Evolutionary conservation across 1,140 invertebrate species (phyloP).

Genomic region (Belonocnema kinseyi): DNA sequence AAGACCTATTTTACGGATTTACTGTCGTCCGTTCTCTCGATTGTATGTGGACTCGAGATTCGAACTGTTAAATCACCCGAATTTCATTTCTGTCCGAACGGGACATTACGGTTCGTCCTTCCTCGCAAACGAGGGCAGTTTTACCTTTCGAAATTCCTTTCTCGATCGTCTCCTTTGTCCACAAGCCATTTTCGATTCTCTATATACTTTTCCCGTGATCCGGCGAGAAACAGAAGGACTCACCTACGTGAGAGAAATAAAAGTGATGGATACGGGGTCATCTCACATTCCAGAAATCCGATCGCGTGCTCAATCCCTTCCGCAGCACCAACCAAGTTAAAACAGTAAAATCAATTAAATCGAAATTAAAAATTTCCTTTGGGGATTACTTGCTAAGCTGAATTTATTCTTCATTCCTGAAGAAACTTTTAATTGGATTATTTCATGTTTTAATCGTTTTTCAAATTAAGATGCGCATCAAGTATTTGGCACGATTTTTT

Average conservation of each 20-base stretch:
- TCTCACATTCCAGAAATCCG: not conserved
- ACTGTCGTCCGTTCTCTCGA: slow-evolving; percentile 53
- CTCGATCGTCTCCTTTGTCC: slow-evolving; percentile 45
- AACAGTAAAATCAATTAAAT: too few species aligned
- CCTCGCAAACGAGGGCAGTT: slow-evolving; percentile 53
- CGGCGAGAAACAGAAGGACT: slow-evolving; percentile 9
- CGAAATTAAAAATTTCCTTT: too few species aligned
- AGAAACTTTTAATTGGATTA: too few species aligned
- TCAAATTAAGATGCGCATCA: too few species aligned
- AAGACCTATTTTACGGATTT: slow-evolving; percentile 64
- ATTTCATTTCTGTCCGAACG: slow-evolving; percentile 70
- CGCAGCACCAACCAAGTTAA: not conserved
- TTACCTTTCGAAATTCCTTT: slow-evolving; percentile 53
- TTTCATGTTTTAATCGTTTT: too few species aligned
- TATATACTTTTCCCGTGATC: slow-evolving; percentile 34
- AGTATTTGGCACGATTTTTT: too few species aligned
- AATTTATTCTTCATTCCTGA: too few species aligned
- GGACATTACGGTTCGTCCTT: slow-evolving; percentile 64
- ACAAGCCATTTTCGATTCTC: slow-evolving; percentile 50
- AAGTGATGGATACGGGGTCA: slow-evolving; percentile 12
- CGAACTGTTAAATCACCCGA: slow-evolving; percentile 70
- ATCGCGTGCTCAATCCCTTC: not conserved
- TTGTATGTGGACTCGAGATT: slow-evolving; percentile 60
- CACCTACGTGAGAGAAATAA: slow-evolving; percentile 12
- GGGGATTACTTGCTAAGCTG: too few species aligned